Conservation (phyloP, 2,113 vertebrate genomes). For the Thermophis baileyi region DNA sequence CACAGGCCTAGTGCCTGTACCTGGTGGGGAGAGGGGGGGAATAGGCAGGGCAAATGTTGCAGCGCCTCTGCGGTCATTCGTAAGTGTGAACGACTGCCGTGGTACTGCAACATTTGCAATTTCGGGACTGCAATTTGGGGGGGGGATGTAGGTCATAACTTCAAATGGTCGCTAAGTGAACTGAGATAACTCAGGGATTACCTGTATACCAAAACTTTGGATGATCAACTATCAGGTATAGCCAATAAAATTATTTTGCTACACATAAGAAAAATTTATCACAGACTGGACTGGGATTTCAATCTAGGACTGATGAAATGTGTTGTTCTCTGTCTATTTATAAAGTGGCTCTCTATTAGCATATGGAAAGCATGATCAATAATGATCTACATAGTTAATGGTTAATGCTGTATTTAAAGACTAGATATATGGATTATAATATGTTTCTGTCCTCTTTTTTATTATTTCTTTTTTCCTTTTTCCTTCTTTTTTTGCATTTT, state of each 20-base stretch:
- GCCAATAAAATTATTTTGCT: not conserved
- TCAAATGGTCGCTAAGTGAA: too few relatives aligned
- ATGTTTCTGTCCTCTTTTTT: not conserved
- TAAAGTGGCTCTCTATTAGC: not conserved
- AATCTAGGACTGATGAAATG: not conserved
- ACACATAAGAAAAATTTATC: not conserved
- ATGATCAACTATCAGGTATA: not conserved
- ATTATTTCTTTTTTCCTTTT: not conserved
- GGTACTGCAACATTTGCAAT: too few relatives aligned
- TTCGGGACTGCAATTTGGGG: too few relatives aligned
- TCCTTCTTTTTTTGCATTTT: not conserved
- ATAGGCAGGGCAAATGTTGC: too few relatives aligned
- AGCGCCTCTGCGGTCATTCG: too few relatives aligned
- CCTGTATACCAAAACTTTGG: not conserved
- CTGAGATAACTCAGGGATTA: too few relatives aligned
- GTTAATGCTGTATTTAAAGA: not conserved
- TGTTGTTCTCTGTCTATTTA: not conserved
- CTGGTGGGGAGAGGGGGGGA: too few relatives aligned
- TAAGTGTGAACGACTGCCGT: too few relatives aligned
- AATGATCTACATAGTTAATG: not conserved
- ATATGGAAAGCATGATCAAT: not conserved
- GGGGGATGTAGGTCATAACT: too few relatives aligned
- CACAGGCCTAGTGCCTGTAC: too few relatives aligned
- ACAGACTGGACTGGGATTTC: not conserved
- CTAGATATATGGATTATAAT: not conserved